Evolutionary conservation across 1,140 invertebrate species (phyloP).

Genomic region (Rhynchophorus ferrugineus): DNA sequence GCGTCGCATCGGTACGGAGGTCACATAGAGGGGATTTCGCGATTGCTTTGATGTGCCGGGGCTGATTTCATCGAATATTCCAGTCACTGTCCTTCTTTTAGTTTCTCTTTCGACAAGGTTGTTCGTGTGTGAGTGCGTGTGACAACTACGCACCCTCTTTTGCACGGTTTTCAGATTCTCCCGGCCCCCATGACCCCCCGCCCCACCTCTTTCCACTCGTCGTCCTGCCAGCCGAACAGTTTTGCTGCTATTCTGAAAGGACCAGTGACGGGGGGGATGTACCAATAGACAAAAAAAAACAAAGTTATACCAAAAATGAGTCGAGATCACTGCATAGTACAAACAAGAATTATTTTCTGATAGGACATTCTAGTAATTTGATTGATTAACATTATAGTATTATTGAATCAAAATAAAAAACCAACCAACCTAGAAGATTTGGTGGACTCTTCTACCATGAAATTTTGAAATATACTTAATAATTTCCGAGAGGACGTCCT

Average conservation of each 20-base stretch:
- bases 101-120: conserved; percentile 30
- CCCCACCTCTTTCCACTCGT: too few species aligned
- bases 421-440: too few species aligned
- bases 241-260: too few species aligned
- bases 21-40: conserved; percentile 34
- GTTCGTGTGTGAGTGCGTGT: conserved; percentile 33
- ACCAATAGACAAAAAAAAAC: too few species aligned
- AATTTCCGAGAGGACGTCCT: too few species aligned
- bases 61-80: conserved; percentile 38
- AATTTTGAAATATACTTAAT: too few species aligned
- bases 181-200: background rate
- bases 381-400: too few species aligned
- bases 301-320: background rate
- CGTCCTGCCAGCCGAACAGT: too few species aligned
- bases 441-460: too few species aligned
- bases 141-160: conserved; percentile 21
- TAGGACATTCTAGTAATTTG: too few species aligned
- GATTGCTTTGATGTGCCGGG: conserved; percentile 35
- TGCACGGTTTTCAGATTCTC: conserved; percentile 6
- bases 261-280: too few species aligned
- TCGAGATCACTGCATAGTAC: background rate
- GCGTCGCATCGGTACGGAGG: conserved; percentile 30
- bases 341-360: background rate
- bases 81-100: conserved; percentile 37
- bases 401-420: too few species aligned